These are phyloP conservation scores for Rhinoderma darwinii DNA, from an alignment of 2,113 vertebrate species.

Conservation along the genomic window DNA sequence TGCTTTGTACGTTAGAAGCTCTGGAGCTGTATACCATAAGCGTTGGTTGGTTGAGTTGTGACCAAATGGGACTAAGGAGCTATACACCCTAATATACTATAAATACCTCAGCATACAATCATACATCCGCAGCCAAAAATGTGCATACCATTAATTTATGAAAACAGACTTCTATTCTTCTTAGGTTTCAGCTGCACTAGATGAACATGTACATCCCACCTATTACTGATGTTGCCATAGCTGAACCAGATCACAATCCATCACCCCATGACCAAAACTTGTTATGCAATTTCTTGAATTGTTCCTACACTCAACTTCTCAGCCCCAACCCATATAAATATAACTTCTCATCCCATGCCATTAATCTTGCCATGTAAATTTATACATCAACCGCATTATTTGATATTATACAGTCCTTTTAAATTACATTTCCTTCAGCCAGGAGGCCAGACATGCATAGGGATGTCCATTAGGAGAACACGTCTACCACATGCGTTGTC, in stretches of 20 bases:
- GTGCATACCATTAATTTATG: background rate
- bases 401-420: conserved; percentile 2
- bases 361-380: conserved; percentile 22
- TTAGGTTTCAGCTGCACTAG: background rate
- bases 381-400: conserved; percentile 7
- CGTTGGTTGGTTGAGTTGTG: too few species aligned
- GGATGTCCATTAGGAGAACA: conserved; percentile 2
- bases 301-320: background rate
- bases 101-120: too few species aligned
- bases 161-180: background rate
- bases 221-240: background rate
- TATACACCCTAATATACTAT: too few species aligned
- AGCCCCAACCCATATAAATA: background rate
- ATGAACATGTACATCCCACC: background rate
- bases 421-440: conserved; percentile 1
- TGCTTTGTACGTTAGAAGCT: too few species aligned
- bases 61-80: too few species aligned
- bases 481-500: background rate
- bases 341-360: background rate
- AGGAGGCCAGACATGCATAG: background rate
- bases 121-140: background rate
- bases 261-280: background rate
- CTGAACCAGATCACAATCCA: background rate
- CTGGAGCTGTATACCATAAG: too few species aligned
- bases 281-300: background rate